Evolutionary conservation across 2,888 invertebrate genomes (phyloP).

Genomic region (Parascotia fuliginaria): DNA sequence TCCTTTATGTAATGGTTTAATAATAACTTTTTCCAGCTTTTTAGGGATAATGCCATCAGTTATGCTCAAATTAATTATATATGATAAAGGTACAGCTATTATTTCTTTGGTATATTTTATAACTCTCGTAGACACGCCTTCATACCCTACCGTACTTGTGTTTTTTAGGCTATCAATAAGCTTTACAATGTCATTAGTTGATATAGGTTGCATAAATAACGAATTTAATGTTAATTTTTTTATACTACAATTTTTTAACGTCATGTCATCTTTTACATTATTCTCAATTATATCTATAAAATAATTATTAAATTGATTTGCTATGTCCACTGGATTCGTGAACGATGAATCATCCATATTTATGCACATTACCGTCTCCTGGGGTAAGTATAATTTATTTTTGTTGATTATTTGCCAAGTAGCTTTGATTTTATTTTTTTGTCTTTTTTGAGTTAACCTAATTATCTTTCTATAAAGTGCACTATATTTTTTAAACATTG

Average conservation of each 20-base stretch:
- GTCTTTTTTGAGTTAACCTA: slow-evolving; percentile 13
- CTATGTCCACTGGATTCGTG: background rate
- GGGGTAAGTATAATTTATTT: background rate
- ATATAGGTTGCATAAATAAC: background rate
- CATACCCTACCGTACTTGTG: slow-evolving; percentile 1
- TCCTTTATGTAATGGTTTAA: slow-evolving; percentile 1
- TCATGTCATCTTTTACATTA: background rate
- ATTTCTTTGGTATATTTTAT: background rate
- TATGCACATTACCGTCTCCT: background rate
- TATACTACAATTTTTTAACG: background rate
- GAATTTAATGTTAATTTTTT: background rate
- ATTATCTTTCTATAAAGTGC: slow-evolving; percentile 51
- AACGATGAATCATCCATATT: background rate
- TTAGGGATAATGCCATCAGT: background rate
- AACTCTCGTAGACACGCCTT: background rate
- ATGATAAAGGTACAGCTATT: background rate
- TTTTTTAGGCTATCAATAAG: background rate
- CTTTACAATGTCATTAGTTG: background rate
- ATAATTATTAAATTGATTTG: slow-evolving; percentile 1
- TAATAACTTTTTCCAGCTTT: background rate
- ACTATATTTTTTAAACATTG: slow-evolving; percentile 43
- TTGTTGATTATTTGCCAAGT: slow-evolving; percentile 2
- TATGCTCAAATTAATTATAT: slow-evolving; percentile 1
- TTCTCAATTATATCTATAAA: background rate
- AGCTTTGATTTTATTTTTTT: background rate